These are phyloP conservation scores for Hydroisotoma schaefferi DNA, from an alignment of 2,888 invertebrate species.

Conservation along the genomic window DNA sequence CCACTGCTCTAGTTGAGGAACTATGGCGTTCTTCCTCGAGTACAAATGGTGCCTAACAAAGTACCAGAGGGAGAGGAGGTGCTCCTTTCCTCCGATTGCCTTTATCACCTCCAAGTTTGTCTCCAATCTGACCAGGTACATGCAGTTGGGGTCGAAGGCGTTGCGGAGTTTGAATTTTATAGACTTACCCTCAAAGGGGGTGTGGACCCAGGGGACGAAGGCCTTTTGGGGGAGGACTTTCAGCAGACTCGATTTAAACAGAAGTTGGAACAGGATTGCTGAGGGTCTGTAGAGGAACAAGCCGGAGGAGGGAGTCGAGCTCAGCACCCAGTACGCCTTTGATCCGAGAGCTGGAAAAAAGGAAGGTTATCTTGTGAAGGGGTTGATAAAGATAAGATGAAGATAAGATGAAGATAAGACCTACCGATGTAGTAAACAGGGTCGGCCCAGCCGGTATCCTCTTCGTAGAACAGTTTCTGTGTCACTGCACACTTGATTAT, in stretches of 20 bases:
- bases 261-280: slow-evolving; percentile 64
- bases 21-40: slow-evolving; percentile 61
- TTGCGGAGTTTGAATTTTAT: slow-evolving; percentile 10
- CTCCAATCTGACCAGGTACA: slow-evolving; percentile 65
- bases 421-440: slow-evolving; percentile 17
- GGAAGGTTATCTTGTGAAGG: not conserved
- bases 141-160: slow-evolving; percentile 56
- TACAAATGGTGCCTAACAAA: slow-evolving; percentile 66
- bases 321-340: slow-evolving; percentile 18
- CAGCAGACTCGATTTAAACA: slow-evolving; percentile 64
- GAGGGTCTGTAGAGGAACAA: slow-evolving; percentile 58
- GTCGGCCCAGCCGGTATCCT: slow-evolving; percentile 22
- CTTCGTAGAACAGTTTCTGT: slow-evolving; percentile 28
- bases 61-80: slow-evolving; percentile 65
- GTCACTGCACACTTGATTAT: slow-evolving; percentile 19
- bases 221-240: slow-evolving; percentile 62
- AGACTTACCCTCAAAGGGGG: not conserved
- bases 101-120: slow-evolving; percentile 55
- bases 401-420: not conserved
- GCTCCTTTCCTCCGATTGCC: slow-evolving; percentile 50
- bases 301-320: slow-evolving; percentile 54
- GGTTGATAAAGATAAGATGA: not conserved
- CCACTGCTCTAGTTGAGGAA: slow-evolving; percentile 74
- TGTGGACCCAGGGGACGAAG: slow-evolving; percentile 61
- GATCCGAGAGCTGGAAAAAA: slow-evolving; percentile 24